Percentiles rank a stretch among this genome's conserved stretches.
Conservation (phyloP, 2,113 vertebrate genomes). For the Thamnophis sirtalis region DNA sequence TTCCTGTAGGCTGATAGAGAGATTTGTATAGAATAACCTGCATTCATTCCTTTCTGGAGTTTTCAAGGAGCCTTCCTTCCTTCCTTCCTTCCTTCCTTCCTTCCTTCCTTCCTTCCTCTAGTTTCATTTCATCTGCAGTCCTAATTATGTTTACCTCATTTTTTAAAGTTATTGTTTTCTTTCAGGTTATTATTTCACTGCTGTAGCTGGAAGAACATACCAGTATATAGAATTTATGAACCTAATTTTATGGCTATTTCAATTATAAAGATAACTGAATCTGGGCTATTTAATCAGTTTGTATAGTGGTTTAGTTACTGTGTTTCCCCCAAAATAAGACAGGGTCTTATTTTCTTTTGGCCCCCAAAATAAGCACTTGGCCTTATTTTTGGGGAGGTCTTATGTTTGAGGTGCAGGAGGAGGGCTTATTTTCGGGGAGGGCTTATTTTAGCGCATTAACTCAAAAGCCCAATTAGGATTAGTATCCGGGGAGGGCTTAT, state of each 20-base stretch:
- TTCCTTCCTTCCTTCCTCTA: constrained; percentile 27
- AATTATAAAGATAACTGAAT: not conserved
- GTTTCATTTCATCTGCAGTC: constrained; percentile 47
- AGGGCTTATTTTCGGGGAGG: too few relatives aligned
- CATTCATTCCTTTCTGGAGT: constrained; percentile 24
- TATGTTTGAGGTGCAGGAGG: too few relatives aligned
- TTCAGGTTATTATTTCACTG: not conserved
- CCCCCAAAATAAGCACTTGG: too few relatives aligned
- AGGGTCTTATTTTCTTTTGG: too few relatives aligned
- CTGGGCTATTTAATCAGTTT: not conserved
- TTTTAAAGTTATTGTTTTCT: constrained; percentile 21
- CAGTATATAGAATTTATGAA: too few relatives aligned
- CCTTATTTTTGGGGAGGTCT: too few relatives aligned
- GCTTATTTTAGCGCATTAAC: too few relatives aligned
- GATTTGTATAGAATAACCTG: constrained; percentile 4
- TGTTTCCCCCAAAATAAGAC: too few relatives aligned
- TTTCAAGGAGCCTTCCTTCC: not conserved
- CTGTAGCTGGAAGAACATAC: not conserved
- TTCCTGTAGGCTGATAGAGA: constrained; percentile 63
- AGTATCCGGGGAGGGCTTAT: too few relatives aligned
- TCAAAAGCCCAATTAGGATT: too few relatives aligned
- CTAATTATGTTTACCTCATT: not conserved
- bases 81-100: constrained; percentile 9
- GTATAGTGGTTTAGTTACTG: constrained; percentile 1
- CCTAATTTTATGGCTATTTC: not conserved